Base-by-base conservation (phyloP, 2,888 invertebrate genomes). In the Caenorhabditis becei region DNA sequence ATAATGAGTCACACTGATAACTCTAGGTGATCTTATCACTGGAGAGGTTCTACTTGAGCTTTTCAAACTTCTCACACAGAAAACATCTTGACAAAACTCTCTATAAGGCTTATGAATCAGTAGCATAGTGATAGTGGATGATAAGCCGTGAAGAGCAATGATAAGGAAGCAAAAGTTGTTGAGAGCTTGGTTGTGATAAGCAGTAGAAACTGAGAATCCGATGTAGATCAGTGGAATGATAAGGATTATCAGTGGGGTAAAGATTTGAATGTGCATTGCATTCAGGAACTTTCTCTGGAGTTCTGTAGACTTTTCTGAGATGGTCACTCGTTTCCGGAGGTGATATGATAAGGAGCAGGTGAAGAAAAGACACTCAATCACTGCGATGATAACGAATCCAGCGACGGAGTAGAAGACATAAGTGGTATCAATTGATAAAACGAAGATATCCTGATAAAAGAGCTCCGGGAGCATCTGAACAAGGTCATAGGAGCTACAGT, bases 61-160 rank as follows among this genome's bases (percentile, higher is more conserved):
- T 32, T 32, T 32, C 10, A 10, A 32, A 7, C 32, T 10, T 32
- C 14, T 41, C 41, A 41, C 41, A 47, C 47, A 47, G 11, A 47
- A 47, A 2, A 47, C 4, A 18, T 3, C 3, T 1, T 3, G 26
- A 14, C 51, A 44, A 5, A 62, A 59, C 14, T 74, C 59, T 23
- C 74, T 49, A 74, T 74, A 74, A 7, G 65, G 65, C 18, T 59
- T 74, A 20, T 74, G 74, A 37, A 74, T 65, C 5, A 58, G 26
- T 2, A 74, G 23, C 74, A 74, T 74, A 8, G 59, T 28, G 3
- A 66, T 20, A 7, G 74, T 74, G 11, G 65, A 74, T 3, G 51
- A 20, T 1, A 74, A 20, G 8, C 74, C 74, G 54, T 74, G 74
- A 7, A 58, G 47, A 0, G 74, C 65, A 5, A 74, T 41, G 2